Evolutionary conservation across 1,140 invertebrate genomes (phyloP).

Genomic region (Himalopsyche phryganea): DNA sequence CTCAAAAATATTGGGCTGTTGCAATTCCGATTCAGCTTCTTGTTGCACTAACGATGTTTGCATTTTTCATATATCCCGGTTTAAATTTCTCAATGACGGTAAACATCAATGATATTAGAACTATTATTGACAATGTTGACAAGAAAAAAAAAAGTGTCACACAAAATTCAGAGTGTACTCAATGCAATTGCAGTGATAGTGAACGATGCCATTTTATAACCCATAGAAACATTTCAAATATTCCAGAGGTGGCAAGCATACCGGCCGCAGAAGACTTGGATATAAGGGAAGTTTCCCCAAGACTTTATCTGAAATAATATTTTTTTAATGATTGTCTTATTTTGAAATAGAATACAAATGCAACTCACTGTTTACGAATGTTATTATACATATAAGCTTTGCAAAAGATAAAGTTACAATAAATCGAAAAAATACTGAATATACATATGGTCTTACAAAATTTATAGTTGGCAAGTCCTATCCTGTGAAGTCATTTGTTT

Average conservation of each 20-base stretch:
- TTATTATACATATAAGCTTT: too few species aligned
- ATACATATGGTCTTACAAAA: too few species aligned
- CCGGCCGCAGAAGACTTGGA: constrained; percentile 46
- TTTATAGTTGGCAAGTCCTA: too few species aligned
- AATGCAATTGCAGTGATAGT: constrained; percentile 42
- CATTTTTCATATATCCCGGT: constrained; percentile 79
- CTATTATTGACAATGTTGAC: constrained; percentile 63
- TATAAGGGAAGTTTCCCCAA: constrained; percentile 44
- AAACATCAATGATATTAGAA: constrained; percentile 63
- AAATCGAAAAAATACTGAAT: too few species aligned
- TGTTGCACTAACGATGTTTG: constrained; percentile 69
- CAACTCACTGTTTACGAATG: too few species aligned
- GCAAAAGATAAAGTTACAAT: too few species aligned
- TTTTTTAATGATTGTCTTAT: too few species aligned
- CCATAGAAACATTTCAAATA: not conserved
- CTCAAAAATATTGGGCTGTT: constrained; percentile 86
- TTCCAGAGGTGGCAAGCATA: constrained; percentile 26
- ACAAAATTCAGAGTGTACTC: constrained; percentile 24
- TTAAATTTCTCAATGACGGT: constrained; percentile 75
- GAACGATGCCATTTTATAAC: constrained; percentile 36
- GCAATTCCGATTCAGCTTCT: constrained; percentile 78
- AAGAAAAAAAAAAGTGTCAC: constrained; percentile 28
- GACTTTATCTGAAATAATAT: constrained; percentile 45
- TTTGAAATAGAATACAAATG: too few species aligned
- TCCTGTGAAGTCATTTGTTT: too few species aligned